Conservation (phyloP, 1,140 invertebrate genomes). For the Drosophila takahashii region DNA sequence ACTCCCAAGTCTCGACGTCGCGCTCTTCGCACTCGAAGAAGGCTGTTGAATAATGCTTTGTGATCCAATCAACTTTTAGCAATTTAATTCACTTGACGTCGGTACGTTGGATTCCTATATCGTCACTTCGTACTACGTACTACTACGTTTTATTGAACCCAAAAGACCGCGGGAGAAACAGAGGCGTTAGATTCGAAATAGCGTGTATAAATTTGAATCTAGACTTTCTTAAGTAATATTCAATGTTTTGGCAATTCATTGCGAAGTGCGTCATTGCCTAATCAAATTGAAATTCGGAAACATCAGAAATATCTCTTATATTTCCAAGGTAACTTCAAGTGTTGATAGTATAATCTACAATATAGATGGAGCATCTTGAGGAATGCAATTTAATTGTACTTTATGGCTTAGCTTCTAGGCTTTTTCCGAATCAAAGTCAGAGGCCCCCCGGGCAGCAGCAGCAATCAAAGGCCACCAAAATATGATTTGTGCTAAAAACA, state of each 20-base stretch:
- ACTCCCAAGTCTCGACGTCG: slow-evolving; percentile 59
- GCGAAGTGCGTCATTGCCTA: neutral
- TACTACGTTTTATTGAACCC: slow-evolving; percentile 77
- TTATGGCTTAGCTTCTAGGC: neutral
- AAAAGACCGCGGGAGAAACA: slow-evolving; percentile 4
- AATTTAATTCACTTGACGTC: slow-evolving; percentile 80
- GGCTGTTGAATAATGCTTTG: slow-evolving; percentile 81
- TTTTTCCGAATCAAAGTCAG: slow-evolving; percentile 5
- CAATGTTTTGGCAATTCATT: neutral
- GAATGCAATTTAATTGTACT: neutral
- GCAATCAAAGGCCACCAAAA: slow-evolving; percentile 21
- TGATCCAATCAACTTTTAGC: slow-evolving; percentile 79
- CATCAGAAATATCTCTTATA: neutral
- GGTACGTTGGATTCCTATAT: slow-evolving; percentile 49
- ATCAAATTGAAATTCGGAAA: slow-evolving; percentile 12
- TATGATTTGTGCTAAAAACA: slow-evolving; percentile 9
- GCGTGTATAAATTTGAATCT: slow-evolving; percentile 10
- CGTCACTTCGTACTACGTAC: slow-evolving; percentile 43
- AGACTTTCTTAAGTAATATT: slow-evolving; percentile 5
- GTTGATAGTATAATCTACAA: neutral
- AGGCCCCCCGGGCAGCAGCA: slow-evolving; percentile 13
- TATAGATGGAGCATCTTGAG: neutral
- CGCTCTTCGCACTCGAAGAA: slow-evolving; percentile 27
- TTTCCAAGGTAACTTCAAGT: neutral
- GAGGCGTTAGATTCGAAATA: slow-evolving; percentile 29